Evolutionary conservation across 2,113 vertebrate genomes (phyloP).

Genomic region (Anser brachyrhynchus): DNA sequence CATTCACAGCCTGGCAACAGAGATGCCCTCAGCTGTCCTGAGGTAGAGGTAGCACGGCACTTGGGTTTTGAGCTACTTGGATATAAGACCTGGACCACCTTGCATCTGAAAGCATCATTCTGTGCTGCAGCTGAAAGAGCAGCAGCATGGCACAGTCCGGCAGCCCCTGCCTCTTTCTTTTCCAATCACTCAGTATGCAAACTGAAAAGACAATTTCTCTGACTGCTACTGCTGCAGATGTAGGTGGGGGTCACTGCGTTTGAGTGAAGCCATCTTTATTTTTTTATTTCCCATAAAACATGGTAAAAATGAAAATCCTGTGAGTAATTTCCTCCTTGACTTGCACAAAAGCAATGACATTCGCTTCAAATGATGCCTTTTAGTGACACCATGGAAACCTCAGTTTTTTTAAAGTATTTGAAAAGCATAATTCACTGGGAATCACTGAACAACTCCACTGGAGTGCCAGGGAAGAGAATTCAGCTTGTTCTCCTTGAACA

Average conservation of each 20-base stretch:
- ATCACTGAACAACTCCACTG: neutral
- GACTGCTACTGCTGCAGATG: neutral
- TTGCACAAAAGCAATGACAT: neutral
- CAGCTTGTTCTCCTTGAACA: neutral
- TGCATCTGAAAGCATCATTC: rapidly evolving
- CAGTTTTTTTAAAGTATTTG: neutral
- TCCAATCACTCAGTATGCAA: rapidly evolving
- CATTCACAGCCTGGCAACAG: neutral
- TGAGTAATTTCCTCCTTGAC: neutral
- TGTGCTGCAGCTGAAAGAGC: neutral
- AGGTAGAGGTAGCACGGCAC: no score
- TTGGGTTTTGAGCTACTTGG: neutral
- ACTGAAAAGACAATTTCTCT: neutral
- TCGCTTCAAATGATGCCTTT: neutral
- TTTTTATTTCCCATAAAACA: neutral
- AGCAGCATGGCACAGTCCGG: neutral
- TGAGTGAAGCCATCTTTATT: neutral
- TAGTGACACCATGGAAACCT: conserved; percentile 30
- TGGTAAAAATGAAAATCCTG: neutral
- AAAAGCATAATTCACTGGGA: neutral
- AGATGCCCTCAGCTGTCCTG: rapidly evolving
- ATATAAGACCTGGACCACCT: neutral
- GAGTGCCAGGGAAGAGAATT: neutral
- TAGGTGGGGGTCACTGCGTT: neutral
- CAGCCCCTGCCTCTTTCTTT: neutral